Conservation (phyloP, 92 coral and sea anemone species). For the Virgularia gustaviana region DNA sequence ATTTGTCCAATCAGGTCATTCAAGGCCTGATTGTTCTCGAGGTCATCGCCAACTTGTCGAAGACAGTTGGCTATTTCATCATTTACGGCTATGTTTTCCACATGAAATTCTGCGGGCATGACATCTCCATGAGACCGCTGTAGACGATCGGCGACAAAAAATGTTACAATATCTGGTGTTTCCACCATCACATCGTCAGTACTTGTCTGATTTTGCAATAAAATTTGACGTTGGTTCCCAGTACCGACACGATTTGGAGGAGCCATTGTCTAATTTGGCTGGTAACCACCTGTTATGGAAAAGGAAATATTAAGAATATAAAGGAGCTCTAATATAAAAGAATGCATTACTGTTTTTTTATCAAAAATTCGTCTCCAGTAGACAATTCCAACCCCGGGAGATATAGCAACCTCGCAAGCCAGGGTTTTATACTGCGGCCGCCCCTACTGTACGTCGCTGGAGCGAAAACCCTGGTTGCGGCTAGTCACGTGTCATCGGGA, state of each 20-base stretch:
- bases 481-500: too few species aligned
- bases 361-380: too few species aligned
- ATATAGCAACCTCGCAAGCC: too few species aligned
- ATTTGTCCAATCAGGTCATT: conserved; percentile 67
- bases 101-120: conserved; percentile 68
- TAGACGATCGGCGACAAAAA: conserved; percentile 71
- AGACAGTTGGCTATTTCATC: conserved; percentile 81
- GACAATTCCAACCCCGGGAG: too few species aligned
- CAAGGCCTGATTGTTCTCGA: conserved; percentile 61
- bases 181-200: conserved; percentile 89
- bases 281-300: too few species aligned
- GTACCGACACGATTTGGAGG: conserved; percentile 5
- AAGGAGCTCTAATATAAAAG: too few species aligned
- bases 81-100: conserved; percentile 51
- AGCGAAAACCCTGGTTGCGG: too few species aligned
- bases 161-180: conserved; percentile 82
- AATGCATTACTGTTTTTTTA: too few species aligned
- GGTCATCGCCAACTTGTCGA: conserved; percentile 86
- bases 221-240: conserved; percentile 30
- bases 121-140: conserved; percentile 66
- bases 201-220: conserved; percentile 53
- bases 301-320: too few species aligned
- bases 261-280: conserved; percentile 9
- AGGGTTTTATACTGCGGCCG: too few species aligned
- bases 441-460: too few species aligned